A percentile compares a stretch with the other conserved stretches of the same genome.
Evolutionary conservation across 2,113 vertebrate species (phyloP).

Genomic region (Atrichornis clamosus): DNA sequence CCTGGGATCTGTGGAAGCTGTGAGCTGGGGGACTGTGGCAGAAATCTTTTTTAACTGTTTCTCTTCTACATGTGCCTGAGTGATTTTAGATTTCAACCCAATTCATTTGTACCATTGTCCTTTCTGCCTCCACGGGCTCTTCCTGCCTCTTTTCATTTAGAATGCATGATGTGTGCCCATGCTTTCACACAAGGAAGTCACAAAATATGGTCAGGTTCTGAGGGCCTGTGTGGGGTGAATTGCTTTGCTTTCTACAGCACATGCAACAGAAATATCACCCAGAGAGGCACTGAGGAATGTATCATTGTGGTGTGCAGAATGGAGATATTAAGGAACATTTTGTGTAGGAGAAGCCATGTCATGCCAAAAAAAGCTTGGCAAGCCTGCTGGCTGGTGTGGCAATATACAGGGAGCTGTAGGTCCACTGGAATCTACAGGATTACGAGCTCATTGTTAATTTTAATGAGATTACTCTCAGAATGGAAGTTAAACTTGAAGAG

Average conservation of each 20-base stretch:
- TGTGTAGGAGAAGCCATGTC: neutral
- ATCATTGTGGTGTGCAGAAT: neutral
- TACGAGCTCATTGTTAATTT: neutral
- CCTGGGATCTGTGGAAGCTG: neutral
- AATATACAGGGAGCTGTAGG: neutral
- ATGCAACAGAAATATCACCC: neutral
- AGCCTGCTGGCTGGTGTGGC: neutral
- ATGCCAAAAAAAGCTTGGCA: neutral
- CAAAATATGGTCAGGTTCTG: neutral
- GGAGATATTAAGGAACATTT: neutral
- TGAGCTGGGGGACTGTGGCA: neutral
- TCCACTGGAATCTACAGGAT: neutral
- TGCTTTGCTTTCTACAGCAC: neutral
- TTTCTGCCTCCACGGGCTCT: accelerated
- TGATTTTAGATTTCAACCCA: neutral
- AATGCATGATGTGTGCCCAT: accelerated
- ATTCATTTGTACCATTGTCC: neutral
- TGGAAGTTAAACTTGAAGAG: neutral
- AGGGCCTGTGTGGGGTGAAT: neutral
- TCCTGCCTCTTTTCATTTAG: neutral
- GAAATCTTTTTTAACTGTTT: neutral
- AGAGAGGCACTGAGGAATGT: neutral
- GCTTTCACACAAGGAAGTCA: neutral
- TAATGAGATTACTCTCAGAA: slow-evolving; percentile 9
- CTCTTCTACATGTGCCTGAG: neutral